Conservation (phyloP, 1,140 invertebrate genomes). For the Apocrypta bakeri region DNA sequence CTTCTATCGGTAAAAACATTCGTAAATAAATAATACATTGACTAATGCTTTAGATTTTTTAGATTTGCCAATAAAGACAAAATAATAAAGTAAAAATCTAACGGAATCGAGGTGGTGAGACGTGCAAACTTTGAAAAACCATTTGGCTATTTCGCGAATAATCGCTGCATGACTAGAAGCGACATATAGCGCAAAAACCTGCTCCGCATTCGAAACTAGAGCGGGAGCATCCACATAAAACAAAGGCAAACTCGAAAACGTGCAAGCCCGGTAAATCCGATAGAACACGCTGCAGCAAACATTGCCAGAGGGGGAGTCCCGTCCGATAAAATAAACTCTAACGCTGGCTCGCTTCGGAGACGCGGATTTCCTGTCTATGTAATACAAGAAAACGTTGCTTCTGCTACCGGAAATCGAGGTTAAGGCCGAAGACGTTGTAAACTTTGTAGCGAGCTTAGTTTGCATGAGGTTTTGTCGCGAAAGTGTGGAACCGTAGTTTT, state of each 20-base stretch:
- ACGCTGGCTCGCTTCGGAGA: background rate
- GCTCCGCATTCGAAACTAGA: background rate
- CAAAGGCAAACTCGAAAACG: conserved; percentile 16
- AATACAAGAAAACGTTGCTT: conserved; percentile 8
- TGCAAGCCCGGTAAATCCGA: background rate
- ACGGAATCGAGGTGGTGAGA: no score
- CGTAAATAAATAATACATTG: no score
- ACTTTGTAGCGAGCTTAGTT: background rate
- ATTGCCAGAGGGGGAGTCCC: background rate
- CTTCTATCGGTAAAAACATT: no score
- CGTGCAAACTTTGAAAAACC: no score
- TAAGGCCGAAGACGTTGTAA: conserved; percentile 12
- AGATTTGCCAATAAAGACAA: no score
- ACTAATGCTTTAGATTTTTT: no score
- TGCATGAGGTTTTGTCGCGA: background rate
- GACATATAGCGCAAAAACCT: background rate
- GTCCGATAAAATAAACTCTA: conserved; percentile 29
- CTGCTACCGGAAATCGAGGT: conserved; percentile 15
- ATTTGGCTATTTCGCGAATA: background rate
- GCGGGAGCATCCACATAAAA: background rate
- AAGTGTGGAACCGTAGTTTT: background rate
- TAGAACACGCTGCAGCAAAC: background rate
- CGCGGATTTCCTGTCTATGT: conserved; percentile 6
- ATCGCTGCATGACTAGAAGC: background rate
- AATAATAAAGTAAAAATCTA: no score